Base-by-base conservation (phyloP, 2,113 vertebrate species). In the Melanerpes aurifrons region DNA sequence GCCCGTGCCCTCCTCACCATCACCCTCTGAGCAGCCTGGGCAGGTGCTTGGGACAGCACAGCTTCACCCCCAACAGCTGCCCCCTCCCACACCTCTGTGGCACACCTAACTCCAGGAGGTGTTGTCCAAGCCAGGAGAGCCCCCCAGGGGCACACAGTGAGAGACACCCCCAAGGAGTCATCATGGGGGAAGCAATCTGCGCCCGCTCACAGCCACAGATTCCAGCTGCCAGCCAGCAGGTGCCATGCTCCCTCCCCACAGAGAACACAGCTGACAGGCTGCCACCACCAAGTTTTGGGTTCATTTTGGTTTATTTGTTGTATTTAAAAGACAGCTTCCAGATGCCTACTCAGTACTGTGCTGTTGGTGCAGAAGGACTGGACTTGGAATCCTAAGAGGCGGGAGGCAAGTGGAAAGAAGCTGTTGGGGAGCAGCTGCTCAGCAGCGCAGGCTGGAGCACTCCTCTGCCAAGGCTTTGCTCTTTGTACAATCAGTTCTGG, bases 311-410 rank as follows among this genome's bases (percentile, higher is more conserved):
- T 66, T 66, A 31, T 57, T 74, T 81, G 77, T 59, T 71, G 89
- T 92, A 93, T 94, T 89, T 92, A 94, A 95, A 96, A 94, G 74
- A 89, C 62, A 50, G 61, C 32, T 95, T 88, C 79, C 74, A 94
- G 86, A 75, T 74, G 84, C 14, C 70, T 91, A 76, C 67, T 71
- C 31, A 77, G 75, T 74, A 81, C 73, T 88, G 72, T 90, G 76
- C 59, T 87, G 71, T 89, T 93, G 95, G 91, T 90, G 86, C 79
- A 83, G 58, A 61, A 94, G 16, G 31, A 95, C 92, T 22, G 1
- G 78, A 79, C 61, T 84, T 94, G 47, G 86, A 92, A 90, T 94
- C 91, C 72, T 90, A 83, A 92, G 91, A 95, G 72, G 71, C 73
- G 93, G 71, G 74, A 82, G 82, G 62, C 74, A 72, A 94, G 64